Percentiles rank a stretch among this genome's conserved stretches.
Conservation (phyloP, 2,113 vertebrate genomes). For the Paracyprichromis sp. region DNA sequence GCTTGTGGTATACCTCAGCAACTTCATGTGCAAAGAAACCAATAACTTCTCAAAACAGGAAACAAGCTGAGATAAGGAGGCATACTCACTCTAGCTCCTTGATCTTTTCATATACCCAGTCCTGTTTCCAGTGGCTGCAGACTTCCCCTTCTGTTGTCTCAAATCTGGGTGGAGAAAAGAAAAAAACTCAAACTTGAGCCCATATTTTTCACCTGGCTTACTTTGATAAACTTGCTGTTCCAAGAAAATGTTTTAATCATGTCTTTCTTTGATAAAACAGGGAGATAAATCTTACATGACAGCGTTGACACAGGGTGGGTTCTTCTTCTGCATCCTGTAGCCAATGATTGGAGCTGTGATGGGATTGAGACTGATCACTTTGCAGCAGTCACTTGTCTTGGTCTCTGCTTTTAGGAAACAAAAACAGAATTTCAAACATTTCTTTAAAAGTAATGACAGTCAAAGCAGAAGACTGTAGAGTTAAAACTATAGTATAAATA, state of each 20-base stretch:
- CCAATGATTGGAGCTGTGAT: constrained; percentile 54
- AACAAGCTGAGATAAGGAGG: neutral
- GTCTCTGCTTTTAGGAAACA: neutral
- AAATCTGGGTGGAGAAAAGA: constrained; percentile 4
- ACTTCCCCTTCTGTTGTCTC: constrained; percentile 34
- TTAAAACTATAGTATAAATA: neutral
- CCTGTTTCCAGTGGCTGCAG: constrained; percentile 52
- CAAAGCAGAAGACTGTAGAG: neutral
- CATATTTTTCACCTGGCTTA: neutral
- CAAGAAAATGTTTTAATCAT: neutral
- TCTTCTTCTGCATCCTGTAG: constrained; percentile 50
- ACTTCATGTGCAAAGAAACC: neutral
- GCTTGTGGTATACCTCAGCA: neutral
- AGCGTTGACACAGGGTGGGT: constrained; percentile 46
- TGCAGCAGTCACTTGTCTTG: constrained; percentile 50
- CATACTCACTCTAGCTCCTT: constrained; percentile 46
- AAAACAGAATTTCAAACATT: neutral
- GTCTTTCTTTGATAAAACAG: neutral
- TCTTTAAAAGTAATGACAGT: neutral
- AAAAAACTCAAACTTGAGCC: neutral
- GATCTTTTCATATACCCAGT: constrained; percentile 41
- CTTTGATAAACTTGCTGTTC: neutral
- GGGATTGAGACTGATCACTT: neutral
- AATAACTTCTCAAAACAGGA: neutral
- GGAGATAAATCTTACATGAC: constrained; percentile 49